Conservation (phyloP, 2,888 invertebrate species). For the Piscicola geometra region DNA sequence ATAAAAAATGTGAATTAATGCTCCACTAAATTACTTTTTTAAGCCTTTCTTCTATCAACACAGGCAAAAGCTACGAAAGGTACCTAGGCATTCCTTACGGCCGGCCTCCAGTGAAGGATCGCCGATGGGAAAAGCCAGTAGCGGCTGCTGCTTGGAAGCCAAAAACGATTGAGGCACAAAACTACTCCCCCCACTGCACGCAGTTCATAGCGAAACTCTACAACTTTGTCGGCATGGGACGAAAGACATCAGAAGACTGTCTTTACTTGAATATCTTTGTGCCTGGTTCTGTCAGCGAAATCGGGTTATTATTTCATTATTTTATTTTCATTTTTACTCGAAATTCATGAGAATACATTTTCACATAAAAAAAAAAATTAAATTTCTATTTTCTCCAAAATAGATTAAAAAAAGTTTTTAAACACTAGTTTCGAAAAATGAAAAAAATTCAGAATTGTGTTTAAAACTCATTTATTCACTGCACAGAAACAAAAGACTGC, state of each 20-base stretch:
- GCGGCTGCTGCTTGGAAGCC: conserved; percentile 49
- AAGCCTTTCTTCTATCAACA: neutral
- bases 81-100: conserved; percentile 54
- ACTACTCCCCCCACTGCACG: conserved; percentile 34
- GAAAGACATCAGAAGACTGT: conserved; percentile 38
- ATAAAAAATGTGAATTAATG: neutral
- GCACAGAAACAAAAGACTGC: conserved; percentile 30
- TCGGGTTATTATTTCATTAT: no score
- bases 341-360: no score
- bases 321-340: no score
- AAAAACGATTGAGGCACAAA: conserved; percentile 58
- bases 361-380: no score
- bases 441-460: no score
- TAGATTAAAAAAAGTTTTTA: no score
- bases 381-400: no score
- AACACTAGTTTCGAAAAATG: no score
- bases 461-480: no score
- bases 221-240: conserved; percentile 32
- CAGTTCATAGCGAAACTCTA: conserved; percentile 36
- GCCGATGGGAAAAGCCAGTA: conserved; percentile 49
- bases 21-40: neutral
- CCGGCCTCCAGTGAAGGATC: conserved; percentile 63
- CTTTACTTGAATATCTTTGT: conserved; percentile 40
- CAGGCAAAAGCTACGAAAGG: conserved; percentile 42
- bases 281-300: conserved; percentile 34